Base-by-base conservation (phyloP, 2,797 vertebrate species). In the Pantherophis vulpinus region DNA sequence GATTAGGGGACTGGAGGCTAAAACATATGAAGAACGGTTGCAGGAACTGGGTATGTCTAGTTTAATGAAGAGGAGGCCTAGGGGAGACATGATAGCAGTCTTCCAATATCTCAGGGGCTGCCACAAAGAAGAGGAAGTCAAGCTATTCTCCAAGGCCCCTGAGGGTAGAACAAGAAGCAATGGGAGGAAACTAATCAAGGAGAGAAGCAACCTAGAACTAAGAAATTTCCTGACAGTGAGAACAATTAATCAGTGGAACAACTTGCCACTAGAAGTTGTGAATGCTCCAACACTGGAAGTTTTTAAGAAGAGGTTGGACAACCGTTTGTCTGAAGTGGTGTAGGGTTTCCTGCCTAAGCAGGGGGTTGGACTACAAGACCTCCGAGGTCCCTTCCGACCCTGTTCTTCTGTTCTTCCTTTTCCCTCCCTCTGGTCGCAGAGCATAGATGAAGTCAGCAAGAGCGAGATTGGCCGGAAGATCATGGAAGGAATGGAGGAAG, bases 391-490 rank as follows among this genome's bases (percentile, higher is more conserved):
- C 61, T 63, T 29, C 61, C 11, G 13, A 63, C 61, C 3, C n/a
- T 3, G 5, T 16, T 32, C 5, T 32, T 32, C n/a, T 32, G 13
- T 32, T 13, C 11, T 66, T 58, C 20, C 29, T 20, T 11, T 6
- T 0, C 10, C 70, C 16, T 23, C 20, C 20, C 8, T 1, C 10
- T 87, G 90, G 6, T 95, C 79, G 88, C 98, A 99, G 99, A 98
- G 99, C 25, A 92, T 99, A 10, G 99, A 98, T 4, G 99, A 99
- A 96, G 99, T 99, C 63, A 98, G 98, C 89, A 98, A 97, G 86
- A 98, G 98, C 0, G 99, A 99, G 58, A 96, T 99, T 20, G 99
- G 99, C 8, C 98, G 99, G 94, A 99, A 98, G 97, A 98, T 99
- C 93, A 99, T 98, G 94, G 99, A 99, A 86, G 99, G 99, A 0